Conservation (phyloP, 1,140 invertebrate genomes). For the Stenopsyche tienmushanensis region DNA sequence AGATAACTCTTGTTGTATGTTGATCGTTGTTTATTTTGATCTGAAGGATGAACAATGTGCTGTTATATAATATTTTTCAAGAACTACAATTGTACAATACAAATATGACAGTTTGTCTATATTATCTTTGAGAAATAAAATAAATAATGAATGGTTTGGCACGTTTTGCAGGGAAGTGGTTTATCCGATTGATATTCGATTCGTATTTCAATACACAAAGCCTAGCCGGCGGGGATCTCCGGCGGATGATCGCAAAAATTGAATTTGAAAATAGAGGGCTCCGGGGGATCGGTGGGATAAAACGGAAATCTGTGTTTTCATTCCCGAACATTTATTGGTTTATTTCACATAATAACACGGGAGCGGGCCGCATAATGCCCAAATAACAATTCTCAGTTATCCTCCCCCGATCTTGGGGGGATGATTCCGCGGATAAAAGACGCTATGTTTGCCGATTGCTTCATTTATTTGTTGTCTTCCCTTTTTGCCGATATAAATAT, state of each 20-base stretch:
- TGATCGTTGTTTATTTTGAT: too few species aligned
- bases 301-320: conserved; percentile 38
- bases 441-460: conserved; percentile 28
- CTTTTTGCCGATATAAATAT: too few species aligned
- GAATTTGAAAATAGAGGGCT: conserved; percentile 41
- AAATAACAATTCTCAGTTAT: conserved; percentile 29
- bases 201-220: conserved; percentile 42
- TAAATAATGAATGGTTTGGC: too few species aligned
- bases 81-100: too few species aligned
- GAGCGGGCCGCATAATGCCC: conserved; percentile 25
- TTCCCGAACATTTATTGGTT: conserved; percentile 37
- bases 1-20: too few species aligned
- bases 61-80: too few species aligned
- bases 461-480: conserved; percentile 10
- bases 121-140: too few species aligned
- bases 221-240: conserved; percentile 33
- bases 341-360: conserved; percentile 40
- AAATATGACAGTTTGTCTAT: too few species aligned
- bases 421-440: conserved; percentile 4
- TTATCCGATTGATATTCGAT: conserved; percentile 42
- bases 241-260: conserved; percentile 41
- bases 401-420: too few species aligned
- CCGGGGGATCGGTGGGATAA: conserved; percentile 37
- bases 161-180: background rate
- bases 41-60: too few species aligned